Base-by-base conservation (phyloP, 2,113 vertebrate species). In the Lynx canadensis region DNA sequence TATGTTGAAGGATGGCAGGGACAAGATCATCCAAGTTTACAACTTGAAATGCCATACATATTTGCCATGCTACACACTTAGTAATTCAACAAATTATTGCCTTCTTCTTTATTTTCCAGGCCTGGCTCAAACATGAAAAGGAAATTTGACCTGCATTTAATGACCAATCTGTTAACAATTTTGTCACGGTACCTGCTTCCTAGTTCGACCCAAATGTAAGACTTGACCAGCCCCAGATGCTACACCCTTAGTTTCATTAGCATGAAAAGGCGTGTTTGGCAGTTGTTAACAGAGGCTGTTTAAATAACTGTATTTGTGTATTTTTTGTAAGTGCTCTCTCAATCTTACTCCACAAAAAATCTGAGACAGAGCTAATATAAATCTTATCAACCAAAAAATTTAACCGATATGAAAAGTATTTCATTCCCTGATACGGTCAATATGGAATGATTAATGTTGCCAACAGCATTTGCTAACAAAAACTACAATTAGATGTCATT, bases 31-130 rank as follows among this genome's bases (percentile, higher is more conserved):
- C 79, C 80, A 52, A 29, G 11, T 95, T 98, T 95, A 94, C 92
- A 92, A 96, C 89, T 71, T 80, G 50, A 97, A 94, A 97, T 94
- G 69, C 96, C 94, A n/a, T 18, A 55, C 92, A 78, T 93, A 95
- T 81, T 94, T 96, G 87, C 68, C 86, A 92, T 82, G 87, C 65
- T 69, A 41, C n/a, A 88, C 83, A 94, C n/a, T 96, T 95, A 86
- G 83, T 68, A 95, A 97, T 89, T 98, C 96, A 96, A 92, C 68
- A 76, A 93, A 97, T 92, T 81, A 84, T 90, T 94, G 74, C 45
- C 55, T 80, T 95, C 27, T n/a, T 48, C 57, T 97, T 97, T 81
- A 76, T 84, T 92, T 98, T 96, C 81, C 86, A 96, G 68, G 38
- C 57, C 71, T 38, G 33, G 55, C 76, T 95, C 71, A 86, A 94